A percentile compares a stretch with the other conserved stretches of the same genome.
Conservation (phyloP, 2,797 vertebrate species). For the Amblyraja radiata region DNA sequence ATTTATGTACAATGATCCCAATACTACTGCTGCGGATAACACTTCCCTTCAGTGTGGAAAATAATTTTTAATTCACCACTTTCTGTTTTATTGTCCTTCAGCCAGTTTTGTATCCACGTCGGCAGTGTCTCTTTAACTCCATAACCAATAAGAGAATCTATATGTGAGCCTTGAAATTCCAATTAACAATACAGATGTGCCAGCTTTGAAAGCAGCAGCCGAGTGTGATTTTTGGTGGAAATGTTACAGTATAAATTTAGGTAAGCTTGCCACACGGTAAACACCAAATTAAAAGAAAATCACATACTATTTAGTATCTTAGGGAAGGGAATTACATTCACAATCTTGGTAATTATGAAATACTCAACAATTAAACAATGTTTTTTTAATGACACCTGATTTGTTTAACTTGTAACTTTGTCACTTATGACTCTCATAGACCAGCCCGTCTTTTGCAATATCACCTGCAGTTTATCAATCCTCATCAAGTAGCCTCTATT, state of each 20-base stretch:
- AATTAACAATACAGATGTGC: not conserved
- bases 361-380: not conserved
- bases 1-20: too few relatives aligned
- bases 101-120: not conserved
- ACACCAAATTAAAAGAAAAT: too few relatives aligned
- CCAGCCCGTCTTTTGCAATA: not conserved
- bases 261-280: not conserved
- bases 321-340: not conserved
- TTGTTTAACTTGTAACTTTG: not conserved
- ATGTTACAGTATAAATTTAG: not conserved
- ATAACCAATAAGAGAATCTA: not conserved
- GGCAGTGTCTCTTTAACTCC: not conserved
- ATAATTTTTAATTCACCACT: not conserved
- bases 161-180: not conserved
- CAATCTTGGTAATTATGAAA: not conserved
- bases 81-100: not conserved
- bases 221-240: not conserved
- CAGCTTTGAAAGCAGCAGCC: not conserved
- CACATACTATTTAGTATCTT: not conserved
- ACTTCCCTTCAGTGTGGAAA: not conserved
- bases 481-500: conserved; percentile 5
- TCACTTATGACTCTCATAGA: not conserved
- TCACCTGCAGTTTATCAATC: conserved; percentile 25
- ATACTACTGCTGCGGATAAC: too few relatives aligned
- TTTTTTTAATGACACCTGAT: not conserved